Base-by-base conservation (phyloP, 2,888 invertebrate genomes). In the Malthinus seriepunctatus region DNA sequence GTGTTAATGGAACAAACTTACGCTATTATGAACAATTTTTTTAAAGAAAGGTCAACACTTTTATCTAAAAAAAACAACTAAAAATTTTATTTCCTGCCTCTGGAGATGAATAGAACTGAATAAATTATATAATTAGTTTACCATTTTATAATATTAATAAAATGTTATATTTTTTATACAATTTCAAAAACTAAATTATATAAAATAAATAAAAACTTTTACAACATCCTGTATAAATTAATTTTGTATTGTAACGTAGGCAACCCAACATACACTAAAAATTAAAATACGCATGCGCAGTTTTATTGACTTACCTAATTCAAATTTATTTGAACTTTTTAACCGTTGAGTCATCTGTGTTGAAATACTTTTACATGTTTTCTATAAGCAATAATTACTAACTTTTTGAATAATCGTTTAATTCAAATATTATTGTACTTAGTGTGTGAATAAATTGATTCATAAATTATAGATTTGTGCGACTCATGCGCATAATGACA, bases 1-100 rank as follows among this genome's bases (percentile, higher is more conserved):
- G 71, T 81, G 33, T 73, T 93, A 46, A 85, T 90, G 64, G 86
- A 88, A n/a, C 82, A 84, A 63, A 83, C 87, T 10, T 86, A 87
- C 71, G 78, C 79, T 38, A 74, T 79, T 14, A 90, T 93, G 90
- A 87, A 88, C 64, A 80, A 84, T 55, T 83, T 83, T 65, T 90
- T 83, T 62, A 77, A 80, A 42, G 78, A 80, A 35, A 59, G 51
- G 12, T 6, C 9, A 15, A 12, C 15, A n/a, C 39, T 23, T 23
- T 23, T 23, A 23, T 23, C 23, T 3, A 23, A 23, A 23, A 23
- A 23, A 23, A 5, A 23, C 23, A 23, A 23, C 23, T 23, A 5
- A 23, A 23, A 5, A 23, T 23, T 23, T 23, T 23, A 5, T 23
- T 23, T 23, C 23, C 23, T 23, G 2, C 23, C 5, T 3, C 23